Base-by-base conservation (phyloP, 2,888 invertebrate genomes). In the Lochmaea capreae region DNA sequence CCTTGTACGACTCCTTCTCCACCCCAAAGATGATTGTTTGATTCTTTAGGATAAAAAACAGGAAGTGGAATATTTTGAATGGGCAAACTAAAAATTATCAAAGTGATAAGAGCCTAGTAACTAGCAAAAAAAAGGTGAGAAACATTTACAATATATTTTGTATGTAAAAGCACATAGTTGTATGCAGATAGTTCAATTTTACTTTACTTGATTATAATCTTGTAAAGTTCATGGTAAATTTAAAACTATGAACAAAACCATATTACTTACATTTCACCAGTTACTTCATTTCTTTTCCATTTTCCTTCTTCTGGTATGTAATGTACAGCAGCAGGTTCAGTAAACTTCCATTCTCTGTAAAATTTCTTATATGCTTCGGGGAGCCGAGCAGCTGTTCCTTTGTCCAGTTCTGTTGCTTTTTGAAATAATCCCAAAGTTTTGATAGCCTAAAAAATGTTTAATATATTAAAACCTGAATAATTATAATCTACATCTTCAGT, bases 1-100 rank as follows among this genome's bases (percentile, higher is more conserved):
- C 97, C 99, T 89, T 96, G 94, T 26, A 99, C 89, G 0, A 99
- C 90, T 46, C 93, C 96, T 89, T 99, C 99, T 10, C 99, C 99
- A 77, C 98, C 99, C 98, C 98, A 99, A 78, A 99, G 89, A 46
- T 98, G 98, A 61, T 92, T 83, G 85, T 98, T 89, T 71, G 93
- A 89, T 88, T 98, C 96, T 54, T 90, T 88, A 0, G 98, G 95
- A 85, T 91, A 93, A 77, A 91, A 90, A 1, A 97, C 83, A 1
- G 94, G 95, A 43, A 98, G 87, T 43, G 94, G 91, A 58, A 92
- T 83, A 88, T 96, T 94, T 85, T 96, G 94, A 65, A 96, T 88
- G 0, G 93, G 93, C 73, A 88, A 84, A 12, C 92, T 92, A 79
- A 33, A 85, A 78, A 58, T 65, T 12, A 54, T 52, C 46, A 16